phyloP scores from a whole-genome alignment of 2,888 invertebrate species.

The Xanthorhoe spadicearia region DNA sequence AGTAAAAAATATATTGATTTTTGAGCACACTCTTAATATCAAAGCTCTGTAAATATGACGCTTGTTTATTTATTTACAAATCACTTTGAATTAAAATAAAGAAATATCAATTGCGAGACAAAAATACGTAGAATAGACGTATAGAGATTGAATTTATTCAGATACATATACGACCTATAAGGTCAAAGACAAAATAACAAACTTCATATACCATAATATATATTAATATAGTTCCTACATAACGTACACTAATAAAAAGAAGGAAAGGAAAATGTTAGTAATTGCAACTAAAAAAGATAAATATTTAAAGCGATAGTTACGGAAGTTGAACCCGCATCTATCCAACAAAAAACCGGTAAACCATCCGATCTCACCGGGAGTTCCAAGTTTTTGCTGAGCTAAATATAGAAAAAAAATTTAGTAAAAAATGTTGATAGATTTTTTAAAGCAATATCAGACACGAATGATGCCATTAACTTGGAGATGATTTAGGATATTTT shows the following conservation, averaged over 20 bases:
- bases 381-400: constrained; percentile 6
- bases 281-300: constrained; percentile 15
- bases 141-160: no score
- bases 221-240: background rate
- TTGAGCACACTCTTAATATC: constrained; percentile 25
- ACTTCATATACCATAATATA: background rate
- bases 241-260: background rate
- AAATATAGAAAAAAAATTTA: background rate
- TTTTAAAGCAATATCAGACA: background rate
- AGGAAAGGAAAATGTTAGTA: background rate
- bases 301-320: constrained; percentile 10
- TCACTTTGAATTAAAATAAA: no score
- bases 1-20: constrained; percentile 54
- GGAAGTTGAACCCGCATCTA: constrained; percentile 23
- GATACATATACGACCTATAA: no score
- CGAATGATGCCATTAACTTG: background rate
- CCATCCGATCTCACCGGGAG: constrained; percentile 11
- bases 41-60: constrained; percentile 5
- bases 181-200: background rate
- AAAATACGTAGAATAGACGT: background rate
- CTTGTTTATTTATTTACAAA: background rate
- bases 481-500: background rate
- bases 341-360: constrained; percentile 19
- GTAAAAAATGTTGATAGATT: background rate
- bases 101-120: background rate